Evolutionary conservation across 2,888 invertebrate species (phyloP), one percentile per base, ranked within the genome.

Genomic region (Fabriciana adippe): DNA sequence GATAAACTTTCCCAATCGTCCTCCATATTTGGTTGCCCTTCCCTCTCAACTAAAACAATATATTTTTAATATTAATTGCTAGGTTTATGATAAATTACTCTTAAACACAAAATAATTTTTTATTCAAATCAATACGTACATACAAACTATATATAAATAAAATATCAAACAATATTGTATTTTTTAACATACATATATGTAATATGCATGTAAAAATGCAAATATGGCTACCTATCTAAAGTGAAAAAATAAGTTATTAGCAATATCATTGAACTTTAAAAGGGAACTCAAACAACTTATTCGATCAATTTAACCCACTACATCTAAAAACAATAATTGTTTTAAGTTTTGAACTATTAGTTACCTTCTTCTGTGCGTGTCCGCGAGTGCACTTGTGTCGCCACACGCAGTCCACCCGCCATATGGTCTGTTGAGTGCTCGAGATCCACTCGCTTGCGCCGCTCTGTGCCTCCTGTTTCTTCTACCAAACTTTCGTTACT

Each of bases 371-470:
- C 96, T 57, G 96, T 96, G 85, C 97, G 96, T 50, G 96, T 96
- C 78, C 95, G 94, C 87, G 96, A 96, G 81, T 96, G 95, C 94
- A 97, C 95, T 82, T 97, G 96, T 86, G 96, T 95, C 74, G 95
- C 96, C 79, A 97, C 93, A 79, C 96, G 94, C 81, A 96, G 94
- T 75, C 97, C 97, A 83, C 97, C 95, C 79, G 96, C 96, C 85
- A 97, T 93, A 85, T 97, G 96, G 86, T 97, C 97, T 61, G 97
- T 96, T 83, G 96, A 94, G 79, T 96, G 96, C 86, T 97, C 97
- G 82, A 97, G 95, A 83, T 97, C 97, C 85, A 97, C 96, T 67
- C 96, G 94, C 79, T 95, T 95, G 82, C 97, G 95, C 65, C 94
- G 93, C 84, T 95, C 96, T 71, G 90, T 94, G 62, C 94, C 94